These are phyloP conservation scores for Caenorhabditis imperialis DNA, from an alignment of 2,888 invertebrate genomes.

Conservation along the genomic window DNA sequence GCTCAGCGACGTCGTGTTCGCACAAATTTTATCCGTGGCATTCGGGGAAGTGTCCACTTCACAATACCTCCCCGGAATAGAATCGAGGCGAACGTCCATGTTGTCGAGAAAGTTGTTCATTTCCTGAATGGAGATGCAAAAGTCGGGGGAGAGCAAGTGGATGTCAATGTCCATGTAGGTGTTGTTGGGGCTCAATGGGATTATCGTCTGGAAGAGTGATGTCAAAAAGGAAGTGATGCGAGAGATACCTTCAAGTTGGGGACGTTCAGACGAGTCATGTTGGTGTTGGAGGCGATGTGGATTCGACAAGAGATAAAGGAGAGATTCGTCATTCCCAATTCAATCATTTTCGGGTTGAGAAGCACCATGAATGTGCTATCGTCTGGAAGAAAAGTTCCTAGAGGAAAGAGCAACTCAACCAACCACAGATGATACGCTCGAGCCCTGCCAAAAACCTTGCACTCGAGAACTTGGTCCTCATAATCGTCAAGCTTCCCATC, in stretches of 20 bases:
- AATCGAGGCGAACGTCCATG: background rate
- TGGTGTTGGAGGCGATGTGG: background rate
- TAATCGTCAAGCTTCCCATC: constrained; percentile 8
- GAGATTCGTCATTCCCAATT: constrained; percentile 9
- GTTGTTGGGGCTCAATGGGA: background rate
- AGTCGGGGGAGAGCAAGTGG: background rate
- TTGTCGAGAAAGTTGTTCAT: constrained; percentile 1
- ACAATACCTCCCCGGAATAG: background rate
- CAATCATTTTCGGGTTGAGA: constrained; percentile 10
- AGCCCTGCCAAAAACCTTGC: constrained; percentile 9
- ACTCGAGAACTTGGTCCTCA: constrained; percentile 2
- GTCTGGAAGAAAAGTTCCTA: background rate
- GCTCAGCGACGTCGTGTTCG: background rate
- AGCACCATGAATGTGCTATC: background rate
- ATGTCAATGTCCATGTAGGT: background rate
- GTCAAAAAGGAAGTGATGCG: no score
- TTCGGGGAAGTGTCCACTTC: background rate
- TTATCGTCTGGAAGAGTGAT: background rate
- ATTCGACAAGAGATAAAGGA: background rate
- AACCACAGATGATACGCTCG: constrained; percentile 13
- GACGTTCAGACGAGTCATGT: constrained; percentile 12
- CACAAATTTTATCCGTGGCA: constrained; percentile 5
- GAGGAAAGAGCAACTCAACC: background rate
- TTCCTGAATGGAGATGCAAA: constrained; percentile 13
- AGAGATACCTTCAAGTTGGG: constrained; percentile 6